Percentiles rank a stretch among this genome's conserved stretches.
Conservation (phyloP, 2,888 invertebrate species). For the Cephus pygmeus region DNA sequence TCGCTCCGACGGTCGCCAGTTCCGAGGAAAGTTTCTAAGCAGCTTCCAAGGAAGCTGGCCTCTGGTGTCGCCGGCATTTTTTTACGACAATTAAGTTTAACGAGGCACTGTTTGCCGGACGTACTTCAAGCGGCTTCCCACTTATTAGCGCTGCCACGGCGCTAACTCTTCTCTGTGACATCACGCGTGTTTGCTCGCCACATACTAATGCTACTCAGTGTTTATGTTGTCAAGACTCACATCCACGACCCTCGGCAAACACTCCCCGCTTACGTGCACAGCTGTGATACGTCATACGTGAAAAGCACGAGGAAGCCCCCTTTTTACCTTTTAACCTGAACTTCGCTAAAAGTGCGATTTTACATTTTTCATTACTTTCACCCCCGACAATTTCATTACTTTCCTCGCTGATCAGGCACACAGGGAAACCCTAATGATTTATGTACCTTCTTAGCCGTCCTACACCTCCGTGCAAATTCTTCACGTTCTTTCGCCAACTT, state of each 20-base stretch:
- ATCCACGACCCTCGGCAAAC: conserved; percentile 30
- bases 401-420: background rate
- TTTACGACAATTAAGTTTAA: conserved; percentile 53
- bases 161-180: background rate
- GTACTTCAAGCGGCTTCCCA: conserved; percentile 52
- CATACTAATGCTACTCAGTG: conserved; percentile 32
- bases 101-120: conserved; percentile 51
- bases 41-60: conserved; percentile 6
- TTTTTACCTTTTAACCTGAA: background rate
- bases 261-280: conserved; percentile 38
- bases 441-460: background rate
- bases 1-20: background rate
- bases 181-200: conserved; percentile 41
- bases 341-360: conserved; percentile 31
- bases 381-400: background rate
- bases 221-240: conserved; percentile 26
- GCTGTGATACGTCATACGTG: background rate
- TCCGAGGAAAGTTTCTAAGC: conserved; percentile 8
- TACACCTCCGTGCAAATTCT: background rate
- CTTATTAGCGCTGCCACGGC: conserved; percentile 48
- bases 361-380: background rate
- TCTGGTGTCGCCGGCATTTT: conserved; percentile 19
- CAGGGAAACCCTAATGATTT: background rate
- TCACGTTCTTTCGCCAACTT: background rate
- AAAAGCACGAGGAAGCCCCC: background rate